Evolutionary conservation across 1,140 invertebrate genomes (phyloP), one percentile per base, ranked within the genome.

Genomic region (Goniozus legneri): DNA sequence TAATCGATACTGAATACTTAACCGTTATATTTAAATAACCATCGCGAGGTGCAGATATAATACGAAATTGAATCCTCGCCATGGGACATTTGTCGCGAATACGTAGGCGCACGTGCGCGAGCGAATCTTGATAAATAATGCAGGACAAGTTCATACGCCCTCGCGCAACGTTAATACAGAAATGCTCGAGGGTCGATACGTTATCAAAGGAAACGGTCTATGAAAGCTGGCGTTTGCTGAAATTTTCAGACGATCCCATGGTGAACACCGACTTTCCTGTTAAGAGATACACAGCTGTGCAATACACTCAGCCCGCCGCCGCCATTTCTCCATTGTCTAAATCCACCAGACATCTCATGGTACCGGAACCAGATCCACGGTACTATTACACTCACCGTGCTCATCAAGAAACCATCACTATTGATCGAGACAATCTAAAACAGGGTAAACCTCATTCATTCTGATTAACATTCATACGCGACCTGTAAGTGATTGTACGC

Each of bases 251-350:
- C 55, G 64, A 75, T 44, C 66, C 69, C 20, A 65, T 64, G 54
- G 67, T 73, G 41, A 75, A 75, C 30, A 90, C 88, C 8, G 88
- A 88, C 54, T 84, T 83, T 47, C 87, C 88, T 1, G 77, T 83
- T 12, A 79, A 84, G 54, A 82, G 84, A 24, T 89, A 85, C 50
- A 88, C 85, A 2, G 85, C 84, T n/a, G 79, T 87, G 53, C 84
- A 88, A 58, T 88, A 85, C 67, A 89, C 88, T 4, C 84, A 89
- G 65, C 85, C 88, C 47, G 88, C 87, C 42, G 86, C 87, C 56
- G 81, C 80, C 27, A 82, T 86, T 55, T 86, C 84, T 3, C 86
- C 86, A 24, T 66, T 83, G 41, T 88, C 86, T 4, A 92, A 89
- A 77, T 90, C 85, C 27, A 91, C 86, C 12, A 81, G 86, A 70